Conservation (phyloP, 2,113 vertebrate species). For the human (Homo sapiens) region DNA sequence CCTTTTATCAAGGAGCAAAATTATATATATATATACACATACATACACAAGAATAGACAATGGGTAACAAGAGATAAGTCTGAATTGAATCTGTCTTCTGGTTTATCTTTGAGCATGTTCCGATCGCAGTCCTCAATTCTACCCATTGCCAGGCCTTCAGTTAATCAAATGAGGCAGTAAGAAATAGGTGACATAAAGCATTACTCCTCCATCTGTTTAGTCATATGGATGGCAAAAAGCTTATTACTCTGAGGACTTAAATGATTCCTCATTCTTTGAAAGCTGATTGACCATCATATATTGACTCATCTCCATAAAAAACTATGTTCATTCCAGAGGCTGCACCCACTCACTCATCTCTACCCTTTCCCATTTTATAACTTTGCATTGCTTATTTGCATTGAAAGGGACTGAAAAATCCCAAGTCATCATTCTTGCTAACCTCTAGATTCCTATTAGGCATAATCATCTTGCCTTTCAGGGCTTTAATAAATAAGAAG, state of each 20-base stretch:
- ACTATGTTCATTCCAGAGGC: no score
- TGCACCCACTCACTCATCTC: background rate
- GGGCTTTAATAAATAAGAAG: background rate
- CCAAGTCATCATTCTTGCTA: background rate
- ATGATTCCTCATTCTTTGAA: background rate
- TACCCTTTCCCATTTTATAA: background rate
- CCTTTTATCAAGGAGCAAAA: background rate
- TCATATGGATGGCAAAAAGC: background rate
- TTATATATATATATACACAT: no score
- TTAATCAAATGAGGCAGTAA: background rate
- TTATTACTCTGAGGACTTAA: background rate
- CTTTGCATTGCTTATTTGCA: background rate
- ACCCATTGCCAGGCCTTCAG: background rate
- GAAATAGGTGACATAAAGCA: background rate
- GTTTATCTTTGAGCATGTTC: background rate
- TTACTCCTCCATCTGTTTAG: background rate
- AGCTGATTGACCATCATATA: background rate
- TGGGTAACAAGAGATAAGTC: background rate
- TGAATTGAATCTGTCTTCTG: background rate
- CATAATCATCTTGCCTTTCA: background rate
- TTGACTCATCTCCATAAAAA: background rate
- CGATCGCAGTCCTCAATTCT: background rate
- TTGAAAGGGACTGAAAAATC: background rate
- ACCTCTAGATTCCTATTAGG: background rate
- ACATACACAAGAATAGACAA: fast-evolving